Percentiles rank a stretch among this genome's conserved stretches.
These are phyloP conservation scores for Timema podura DNA, from an alignment of 2,888 invertebrate species.

Conservation along the genomic window DNA sequence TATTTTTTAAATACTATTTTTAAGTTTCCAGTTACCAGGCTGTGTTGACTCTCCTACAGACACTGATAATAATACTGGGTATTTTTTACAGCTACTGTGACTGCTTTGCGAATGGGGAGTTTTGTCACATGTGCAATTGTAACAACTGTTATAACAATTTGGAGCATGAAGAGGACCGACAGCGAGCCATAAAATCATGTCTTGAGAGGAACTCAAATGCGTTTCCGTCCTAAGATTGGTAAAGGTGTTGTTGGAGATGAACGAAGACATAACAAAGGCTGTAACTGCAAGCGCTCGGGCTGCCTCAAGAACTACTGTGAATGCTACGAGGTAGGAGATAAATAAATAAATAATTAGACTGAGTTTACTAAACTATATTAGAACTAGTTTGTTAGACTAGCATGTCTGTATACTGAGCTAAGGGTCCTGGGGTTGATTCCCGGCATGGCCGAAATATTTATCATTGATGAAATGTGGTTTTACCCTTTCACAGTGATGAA, in stretches of 20 bases:
- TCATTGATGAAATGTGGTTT: too few relatives aligned
- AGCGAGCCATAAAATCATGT: slow-evolving; percentile 90
- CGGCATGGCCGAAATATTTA: too few relatives aligned
- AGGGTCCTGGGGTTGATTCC: too few relatives aligned
- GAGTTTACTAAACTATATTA: too few relatives aligned
- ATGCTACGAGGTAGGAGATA: slow-evolving; percentile 81
- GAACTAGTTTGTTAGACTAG: too few relatives aligned
- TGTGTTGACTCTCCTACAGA: too few relatives aligned
- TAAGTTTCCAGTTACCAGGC: too few relatives aligned
- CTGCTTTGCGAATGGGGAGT: slow-evolving; percentile 99
- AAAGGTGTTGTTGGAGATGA: slow-evolving; percentile 75
- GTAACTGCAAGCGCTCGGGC: slow-evolving; percentile 96
- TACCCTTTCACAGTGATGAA: too few relatives aligned
- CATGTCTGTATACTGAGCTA: too few relatives aligned
- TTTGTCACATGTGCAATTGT: slow-evolving; percentile 97
- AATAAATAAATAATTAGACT: too few relatives aligned
- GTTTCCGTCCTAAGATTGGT: slow-evolving; percentile 97
- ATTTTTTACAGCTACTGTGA: slow-evolving; percentile 73
- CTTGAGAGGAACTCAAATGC: slow-evolving; percentile 96
- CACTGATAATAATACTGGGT: too few relatives aligned
- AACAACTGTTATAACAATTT: slow-evolving; percentile 96
- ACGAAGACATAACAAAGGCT: slow-evolving; percentile 94
- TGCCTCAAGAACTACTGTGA: slow-evolving; percentile 99
- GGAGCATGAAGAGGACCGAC: slow-evolving; percentile 89
- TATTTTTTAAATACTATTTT: too few relatives aligned